Conservation (phyloP, 2,113 vertebrate species). For the Alouatta palliata region DNA sequence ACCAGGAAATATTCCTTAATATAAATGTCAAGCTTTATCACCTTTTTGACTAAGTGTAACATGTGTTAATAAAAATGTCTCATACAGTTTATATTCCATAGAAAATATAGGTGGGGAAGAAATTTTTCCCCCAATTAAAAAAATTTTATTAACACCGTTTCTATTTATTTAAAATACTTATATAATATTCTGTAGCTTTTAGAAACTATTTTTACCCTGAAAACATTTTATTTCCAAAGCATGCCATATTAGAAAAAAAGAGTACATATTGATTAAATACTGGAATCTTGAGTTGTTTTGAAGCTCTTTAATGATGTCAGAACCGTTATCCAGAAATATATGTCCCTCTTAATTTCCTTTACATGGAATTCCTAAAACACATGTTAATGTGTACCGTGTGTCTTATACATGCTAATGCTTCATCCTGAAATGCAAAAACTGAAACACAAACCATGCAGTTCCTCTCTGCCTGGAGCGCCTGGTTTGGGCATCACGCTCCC, state of each 20-base stretch:
- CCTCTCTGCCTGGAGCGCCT: not conserved
- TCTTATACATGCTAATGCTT: not conserved
- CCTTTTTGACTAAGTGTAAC: constrained; percentile 78
- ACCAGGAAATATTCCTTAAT: constrained; percentile 75
- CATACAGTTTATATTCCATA: constrained; percentile 57
- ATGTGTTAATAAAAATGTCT: constrained; percentile 78
- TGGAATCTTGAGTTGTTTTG: not conserved
- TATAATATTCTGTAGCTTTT: constrained; percentile 45
- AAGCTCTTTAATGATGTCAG: not conserved
- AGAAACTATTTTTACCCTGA: constrained; percentile 41
- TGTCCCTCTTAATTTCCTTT: not conserved
- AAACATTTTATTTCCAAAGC: constrained; percentile 52
- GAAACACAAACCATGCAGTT: not conserved
- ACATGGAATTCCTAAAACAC: constrained; percentile 6
- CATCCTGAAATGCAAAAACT: not conserved
- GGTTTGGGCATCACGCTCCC: not conserved
- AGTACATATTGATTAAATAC: not conserved
- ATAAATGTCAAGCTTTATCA: constrained; percentile 79
- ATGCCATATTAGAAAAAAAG: not conserved
- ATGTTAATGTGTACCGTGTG: too few relatives aligned
- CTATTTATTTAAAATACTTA: constrained; percentile 65
- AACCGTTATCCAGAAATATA: constrained; percentile 35
- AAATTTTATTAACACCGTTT: constrained; percentile 53
- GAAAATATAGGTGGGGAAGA: constrained; percentile 41
- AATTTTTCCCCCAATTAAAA: not conserved